Evolutionary conservation across 2,797 vertebrate genomes (phyloP), one percentile per base, ranked within the genome.

Genomic region (Gambelia wislizenii): DNA sequence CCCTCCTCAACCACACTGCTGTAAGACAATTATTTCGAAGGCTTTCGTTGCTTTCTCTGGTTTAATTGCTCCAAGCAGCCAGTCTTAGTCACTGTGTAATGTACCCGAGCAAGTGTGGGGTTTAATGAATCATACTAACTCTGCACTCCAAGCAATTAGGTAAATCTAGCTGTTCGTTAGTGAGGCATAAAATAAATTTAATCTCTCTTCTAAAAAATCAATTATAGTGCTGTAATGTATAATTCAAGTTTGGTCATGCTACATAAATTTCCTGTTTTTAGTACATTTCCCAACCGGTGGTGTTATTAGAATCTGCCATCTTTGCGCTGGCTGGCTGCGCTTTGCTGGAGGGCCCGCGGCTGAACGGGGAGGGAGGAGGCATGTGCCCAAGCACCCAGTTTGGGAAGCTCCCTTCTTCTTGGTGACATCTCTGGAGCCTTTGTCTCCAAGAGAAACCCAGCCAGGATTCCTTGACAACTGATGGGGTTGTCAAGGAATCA

Each of bases 191-290:
- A 97, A 97, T 97, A 97, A 97, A 97, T 97, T 97, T 97, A 97
- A 97, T 97, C 97, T 97, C 96, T 92, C 96, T 96, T 96, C 97
- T 96, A 96, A 97, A 97, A 97, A 97, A 97, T 97, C 97, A 97
- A 97, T 97, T 97, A 97, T 96, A 96, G 94, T 91, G 96, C 97
- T 97, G 96, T 97, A 97, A 97, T 97, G 96, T 96, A 97, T 97
- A 97, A 97, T 97, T 97, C 96, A 97, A 97, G 96, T 97, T 96
- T 96, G 96, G 97, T 97, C 96, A 97, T 92, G 97, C 96, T 97
- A 97, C 97, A 97, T 97, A 97, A 97, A 97, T 97, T 97, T 95
- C 95, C 96, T 93, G 94, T 77, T 95, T 97, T 97, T 97, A 94
- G 96, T 94, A 90, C 95, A 95, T 96, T 97, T 94, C 94, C 94